phyloP scores from a whole-genome alignment of 1,140 invertebrate genomes.

The Drosophila busckii region DNA sequence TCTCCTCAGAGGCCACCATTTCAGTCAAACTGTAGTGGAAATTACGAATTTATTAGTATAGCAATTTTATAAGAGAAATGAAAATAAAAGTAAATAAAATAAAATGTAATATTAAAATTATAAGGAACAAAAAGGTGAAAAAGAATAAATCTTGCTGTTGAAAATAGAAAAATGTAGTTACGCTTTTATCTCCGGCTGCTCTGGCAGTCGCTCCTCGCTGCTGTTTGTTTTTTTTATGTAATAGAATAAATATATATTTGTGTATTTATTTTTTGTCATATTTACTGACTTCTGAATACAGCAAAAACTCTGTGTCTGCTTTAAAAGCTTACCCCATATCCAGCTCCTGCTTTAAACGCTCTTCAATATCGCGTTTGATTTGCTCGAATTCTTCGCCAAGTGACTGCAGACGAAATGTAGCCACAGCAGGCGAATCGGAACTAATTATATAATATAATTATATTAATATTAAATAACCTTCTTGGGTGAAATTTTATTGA shows the following conservation, averaged over 20 bases:
- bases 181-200: slow-evolving; percentile 61
- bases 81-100: not conserved
- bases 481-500: too few relatives aligned
- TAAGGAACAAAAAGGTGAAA: not conserved
- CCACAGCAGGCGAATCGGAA: not conserved
- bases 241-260: not conserved
- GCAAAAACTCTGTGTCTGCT: too few relatives aligned
- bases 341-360: slow-evolving; percentile 81
- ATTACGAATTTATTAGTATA: not conserved
- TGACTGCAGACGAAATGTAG: slow-evolving; percentile 82
- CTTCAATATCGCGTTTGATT: slow-evolving; percentile 80
- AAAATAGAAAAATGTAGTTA: not conserved
- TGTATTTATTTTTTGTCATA: not conserved
- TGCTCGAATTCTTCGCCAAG: slow-evolving; percentile 81
- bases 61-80: not conserved
- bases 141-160: not conserved
- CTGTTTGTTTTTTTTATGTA: slow-evolving; percentile 31
- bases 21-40: slow-evolving; percentile 34
- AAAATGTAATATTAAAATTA: not conserved
- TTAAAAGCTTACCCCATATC: slow-evolving; percentile 51
- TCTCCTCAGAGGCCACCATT: slow-evolving; percentile 34
- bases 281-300: not conserved
- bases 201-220: slow-evolving; percentile 34
- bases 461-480: not conserved
- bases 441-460: not conserved